Evolutionary conservation across 2,888 invertebrate genomes (phyloP), one percentile per base, ranked within the genome.

Genomic region (Selenia dentaria): DNA sequence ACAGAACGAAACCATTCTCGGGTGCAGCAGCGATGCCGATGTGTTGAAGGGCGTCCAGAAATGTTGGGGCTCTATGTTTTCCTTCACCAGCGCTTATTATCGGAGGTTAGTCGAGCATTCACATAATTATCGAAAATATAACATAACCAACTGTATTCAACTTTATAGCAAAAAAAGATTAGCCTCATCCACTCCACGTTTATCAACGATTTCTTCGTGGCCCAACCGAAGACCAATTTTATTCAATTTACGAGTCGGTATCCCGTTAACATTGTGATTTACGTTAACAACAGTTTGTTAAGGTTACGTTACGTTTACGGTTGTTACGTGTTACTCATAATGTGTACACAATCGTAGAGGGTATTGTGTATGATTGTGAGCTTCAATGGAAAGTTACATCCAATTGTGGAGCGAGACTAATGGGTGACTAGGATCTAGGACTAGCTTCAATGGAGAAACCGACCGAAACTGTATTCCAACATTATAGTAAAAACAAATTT

Each of bases 1-100:
- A 0, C 97, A 97, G 83, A 95, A 97, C 81, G 94, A 94, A 48
- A 96, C 96, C 0, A 92, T 94, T 50, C 85, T 97, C 2, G 95
- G 96, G 0, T 93, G 95, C 38, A 74, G 72, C 24, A 91, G 89
- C 0, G 75, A 83, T 26, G 80, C 77, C 0, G 90, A 92, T 41
- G 81, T 95, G 6, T 49, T 93, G 6, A 66, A 82, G 18, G 94
- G 93, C 3, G 84, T 97, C 1, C 83, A 92, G 32, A 91, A 92
- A 43, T 97, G 97, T 73, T 97, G 97, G 97, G 95, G 94, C 0
- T 97, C 97, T 0, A 92, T 96, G 56, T 97, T 94, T 69, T 92
- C 95, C 0, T 93, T 92, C 64, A 94, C 94, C 56, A 96, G 96
- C 59, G 94, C 96, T 0, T 92, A 94, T 57, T 97, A 97, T 71